Conservation (phyloP, 2,797 vertebrate genomes). For the Acipenser ruthenus region DNA sequence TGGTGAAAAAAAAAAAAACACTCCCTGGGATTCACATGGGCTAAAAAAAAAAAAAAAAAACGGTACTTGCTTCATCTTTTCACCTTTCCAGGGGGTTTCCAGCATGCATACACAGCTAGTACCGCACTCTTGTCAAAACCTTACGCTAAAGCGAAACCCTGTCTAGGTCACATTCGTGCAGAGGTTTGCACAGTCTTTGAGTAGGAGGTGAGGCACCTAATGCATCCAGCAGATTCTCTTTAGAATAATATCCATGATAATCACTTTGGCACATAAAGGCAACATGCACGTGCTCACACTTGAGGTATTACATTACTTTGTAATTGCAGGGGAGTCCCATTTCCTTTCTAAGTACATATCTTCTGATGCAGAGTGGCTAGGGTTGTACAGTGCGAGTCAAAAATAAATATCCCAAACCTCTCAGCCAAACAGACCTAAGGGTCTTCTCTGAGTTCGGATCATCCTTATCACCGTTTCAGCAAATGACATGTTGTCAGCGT, state of each 20-base stretch:
- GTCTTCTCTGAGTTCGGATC: too few species aligned
- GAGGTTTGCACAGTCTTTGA: constrained; percentile 38
- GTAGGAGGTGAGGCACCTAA: constrained; percentile 38
- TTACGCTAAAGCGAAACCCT: constrained; percentile 20
- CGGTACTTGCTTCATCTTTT: constrained; percentile 64
- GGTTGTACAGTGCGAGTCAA: too few species aligned
- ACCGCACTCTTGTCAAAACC: constrained; percentile 32
- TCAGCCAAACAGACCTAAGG: too few species aligned
- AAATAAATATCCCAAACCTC: too few species aligned
- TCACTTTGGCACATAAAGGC: constrained; percentile 50
- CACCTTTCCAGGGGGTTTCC: constrained; percentile 49
- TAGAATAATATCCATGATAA: constrained; percentile 51
- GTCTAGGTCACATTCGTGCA: constrained; percentile 36
- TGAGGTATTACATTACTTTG: constrained; percentile 43
- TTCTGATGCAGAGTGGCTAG: constrained; percentile 1
- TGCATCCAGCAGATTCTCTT: constrained; percentile 32
- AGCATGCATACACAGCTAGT: constrained; percentile 65
- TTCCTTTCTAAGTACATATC: constrained; percentile 5
- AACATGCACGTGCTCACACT: constrained; percentile 38
- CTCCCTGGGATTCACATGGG: constrained; percentile 45
- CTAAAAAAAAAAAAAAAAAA: constrained; percentile 17
- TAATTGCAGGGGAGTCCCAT: constrained; percentile 12
- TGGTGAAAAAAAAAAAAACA: constrained; percentile 15
- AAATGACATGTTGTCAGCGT: too few species aligned
- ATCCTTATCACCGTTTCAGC: too few species aligned